Conservation (phyloP, 2,113 vertebrate species). For the Aythya baeri region DNA sequence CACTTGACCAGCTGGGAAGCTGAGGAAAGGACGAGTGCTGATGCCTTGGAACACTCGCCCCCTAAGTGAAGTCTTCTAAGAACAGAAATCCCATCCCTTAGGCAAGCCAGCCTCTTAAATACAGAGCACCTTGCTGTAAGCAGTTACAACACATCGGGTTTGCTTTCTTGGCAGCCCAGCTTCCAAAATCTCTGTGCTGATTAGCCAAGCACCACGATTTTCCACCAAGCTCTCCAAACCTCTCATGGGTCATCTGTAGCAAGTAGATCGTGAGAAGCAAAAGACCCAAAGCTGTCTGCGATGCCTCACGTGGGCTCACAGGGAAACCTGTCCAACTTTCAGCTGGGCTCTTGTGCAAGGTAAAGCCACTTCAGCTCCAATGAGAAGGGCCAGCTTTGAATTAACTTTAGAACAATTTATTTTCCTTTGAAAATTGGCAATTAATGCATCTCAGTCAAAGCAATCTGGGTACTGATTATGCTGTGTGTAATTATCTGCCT, state of each 20-base stretch:
- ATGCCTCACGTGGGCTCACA: not conserved
- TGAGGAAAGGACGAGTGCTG: not conserved
- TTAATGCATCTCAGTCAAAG: constrained; percentile 23
- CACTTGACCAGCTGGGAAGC: not conserved
- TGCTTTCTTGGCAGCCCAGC: constrained; percentile 4
- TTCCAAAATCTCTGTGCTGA: constrained; percentile 13
- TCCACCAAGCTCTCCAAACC: constrained; percentile 10
- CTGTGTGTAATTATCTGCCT: not conserved
- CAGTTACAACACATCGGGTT: constrained; percentile 7
- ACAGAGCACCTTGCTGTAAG: not conserved
- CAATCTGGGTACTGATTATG: not conserved
- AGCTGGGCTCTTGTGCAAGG: not conserved
- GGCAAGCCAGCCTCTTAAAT: constrained; percentile 14
- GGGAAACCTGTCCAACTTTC: not conserved
- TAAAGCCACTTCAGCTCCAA: not conserved
- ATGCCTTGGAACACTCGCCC: not conserved
- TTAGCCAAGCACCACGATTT: not conserved
- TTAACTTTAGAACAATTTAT: not conserved
- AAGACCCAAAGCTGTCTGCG: not conserved
- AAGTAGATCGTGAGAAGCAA: not conserved
- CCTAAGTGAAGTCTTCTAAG: not conserved
- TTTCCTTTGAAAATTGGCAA: constrained; percentile 45
- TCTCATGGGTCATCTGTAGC: not conserved
- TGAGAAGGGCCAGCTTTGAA: constrained; percentile 21
- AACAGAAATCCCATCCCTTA: not conserved